Evolutionary conservation across 2,797 vertebrate species (phyloP), one percentile per base, ranked within the genome.

Genomic region (Forpus xanthops): DNA sequence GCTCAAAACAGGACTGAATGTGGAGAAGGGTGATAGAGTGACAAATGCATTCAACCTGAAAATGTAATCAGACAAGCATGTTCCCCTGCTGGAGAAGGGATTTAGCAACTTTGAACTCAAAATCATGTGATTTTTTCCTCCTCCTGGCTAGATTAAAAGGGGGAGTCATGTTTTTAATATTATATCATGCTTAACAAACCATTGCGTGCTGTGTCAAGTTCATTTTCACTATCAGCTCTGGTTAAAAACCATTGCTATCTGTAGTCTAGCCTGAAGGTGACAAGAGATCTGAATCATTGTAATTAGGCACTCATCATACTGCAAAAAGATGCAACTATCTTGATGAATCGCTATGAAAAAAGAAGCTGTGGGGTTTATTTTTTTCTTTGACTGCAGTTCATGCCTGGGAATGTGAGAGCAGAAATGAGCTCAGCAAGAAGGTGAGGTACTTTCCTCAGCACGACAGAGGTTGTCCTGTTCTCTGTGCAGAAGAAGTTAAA

Each of bases 191-290:
- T 94, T 95, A 94, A 95, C 88, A 96, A 95, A 94, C 85, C 85
- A 61, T 74, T 96, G 94, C 94, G 1, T 96, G 94, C 96, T 90
- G 90, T 85, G 86, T 96, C 95, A 95, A 94, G 95, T 94, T 95
- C 80, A 39, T 95, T 92, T 94, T 95, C 77, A 66, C 88, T 96
- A 90, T 95, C 90, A 90, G 73, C 67, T 78, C 93, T 93, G 83
- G 71, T 86, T 93, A 79, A 94, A 95, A 95, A 87, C 24, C 87
- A 81, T 91, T 78, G 85, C 89, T 95, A 73, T 94, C 94, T 95
- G 83, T 94, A 94, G 95, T 95, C 86, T 96, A 91, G 93, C 95
- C 96, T 95, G 93, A 84, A 96, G 95, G 94, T 95, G 95, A 96
- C 95, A 96, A 93, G 95, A 89, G 94, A 95, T 96, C 93, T 88